Percentiles rank a stretch among this genome's conserved stretches.
Evolutionary conservation across 1,140 invertebrate genomes (phyloP).

Genomic region (Aphidius gifuensis): DNA sequence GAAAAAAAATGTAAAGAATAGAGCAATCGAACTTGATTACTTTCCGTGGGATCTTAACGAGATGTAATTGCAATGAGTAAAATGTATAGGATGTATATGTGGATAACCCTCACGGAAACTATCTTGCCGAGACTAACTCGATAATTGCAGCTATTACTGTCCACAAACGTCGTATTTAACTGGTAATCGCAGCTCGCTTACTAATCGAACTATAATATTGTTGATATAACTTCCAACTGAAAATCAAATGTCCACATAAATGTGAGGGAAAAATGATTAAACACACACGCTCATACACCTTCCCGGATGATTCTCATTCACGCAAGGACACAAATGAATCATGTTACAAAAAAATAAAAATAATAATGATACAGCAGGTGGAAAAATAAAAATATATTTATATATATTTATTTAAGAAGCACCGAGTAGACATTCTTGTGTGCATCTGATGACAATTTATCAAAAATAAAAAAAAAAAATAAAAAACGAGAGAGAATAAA

Average conservation of each 20-base stretch:
- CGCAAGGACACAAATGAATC: too few species aligned
- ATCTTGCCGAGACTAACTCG: slow-evolving; percentile 22
- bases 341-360: too few species aligned
- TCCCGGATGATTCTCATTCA: too few species aligned
- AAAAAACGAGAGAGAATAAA: too few species aligned
- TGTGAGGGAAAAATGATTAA: slow-evolving; percentile 2
- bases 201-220: slow-evolving; percentile 30
- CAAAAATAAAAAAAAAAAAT: too few species aligned
- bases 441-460: too few species aligned
- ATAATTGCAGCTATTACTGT: slow-evolving; percentile 31
- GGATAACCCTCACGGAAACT: slow-evolving; percentile 20
- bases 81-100: slow-evolving; percentile 21
- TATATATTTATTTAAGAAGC: too few species aligned
- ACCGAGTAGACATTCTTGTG: too few species aligned
- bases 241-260: not conserved
- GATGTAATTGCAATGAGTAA: slow-evolving; percentile 21
- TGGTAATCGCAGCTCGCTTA: slow-evolving; percentile 36
- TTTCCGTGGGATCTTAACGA: slow-evolving; percentile 23
- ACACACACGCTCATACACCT: not conserved
- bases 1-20: slow-evolving; percentile 9
- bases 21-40: slow-evolving; percentile 17
- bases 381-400: too few species aligned
- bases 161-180: slow-evolving; percentile 38
- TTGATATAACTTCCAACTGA: not conserved
- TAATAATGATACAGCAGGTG: too few species aligned